Percentiles rank a stretch among this genome's conserved stretches.
These are phyloP conservation scores for Dicrurus megarhynchus DNA, from an alignment of 2,113 vertebrate species.

Conservation along the genomic window DNA sequence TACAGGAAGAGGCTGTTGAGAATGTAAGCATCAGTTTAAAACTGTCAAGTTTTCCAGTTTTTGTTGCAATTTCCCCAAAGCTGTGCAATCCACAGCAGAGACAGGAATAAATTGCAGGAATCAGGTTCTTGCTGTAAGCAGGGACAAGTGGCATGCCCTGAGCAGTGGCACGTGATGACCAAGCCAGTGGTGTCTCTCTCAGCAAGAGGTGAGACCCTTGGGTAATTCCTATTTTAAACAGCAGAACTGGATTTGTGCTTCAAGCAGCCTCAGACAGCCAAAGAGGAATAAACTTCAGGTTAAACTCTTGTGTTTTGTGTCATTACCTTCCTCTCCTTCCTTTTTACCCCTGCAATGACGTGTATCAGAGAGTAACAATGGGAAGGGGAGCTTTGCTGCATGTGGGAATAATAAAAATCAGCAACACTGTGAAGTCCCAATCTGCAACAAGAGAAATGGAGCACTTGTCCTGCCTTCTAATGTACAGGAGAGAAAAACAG, in stretches of 20 bases:
- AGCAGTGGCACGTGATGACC: neutral
- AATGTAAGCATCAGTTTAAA: neutral
- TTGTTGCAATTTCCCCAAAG: neutral
- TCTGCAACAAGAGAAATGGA: neutral
- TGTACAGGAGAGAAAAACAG: neutral
- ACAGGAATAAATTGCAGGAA: neutral
- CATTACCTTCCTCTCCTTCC: neutral
- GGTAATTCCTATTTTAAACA: neutral
- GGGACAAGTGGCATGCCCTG: neutral
- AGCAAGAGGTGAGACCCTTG: neutral
- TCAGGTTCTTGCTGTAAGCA: neutral
- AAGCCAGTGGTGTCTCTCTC: neutral
- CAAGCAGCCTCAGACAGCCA: neutral
- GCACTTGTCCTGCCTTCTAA: neutral
- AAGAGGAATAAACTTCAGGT: neutral
- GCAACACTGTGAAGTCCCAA: neutral
- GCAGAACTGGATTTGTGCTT: neutral
- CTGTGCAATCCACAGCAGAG: neutral
- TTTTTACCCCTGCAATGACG: neutral
- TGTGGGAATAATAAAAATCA: neutral
- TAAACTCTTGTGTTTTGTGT: neutral
- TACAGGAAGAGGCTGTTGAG: neutral
- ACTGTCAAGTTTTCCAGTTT: neutral
- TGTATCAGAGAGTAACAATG: neutral
- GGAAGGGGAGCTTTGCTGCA: neutral